These are phyloP conservation scores for Polylopha cassiicola DNA, from an alignment of 2,888 invertebrate genomes.

Conservation along the genomic window DNA sequence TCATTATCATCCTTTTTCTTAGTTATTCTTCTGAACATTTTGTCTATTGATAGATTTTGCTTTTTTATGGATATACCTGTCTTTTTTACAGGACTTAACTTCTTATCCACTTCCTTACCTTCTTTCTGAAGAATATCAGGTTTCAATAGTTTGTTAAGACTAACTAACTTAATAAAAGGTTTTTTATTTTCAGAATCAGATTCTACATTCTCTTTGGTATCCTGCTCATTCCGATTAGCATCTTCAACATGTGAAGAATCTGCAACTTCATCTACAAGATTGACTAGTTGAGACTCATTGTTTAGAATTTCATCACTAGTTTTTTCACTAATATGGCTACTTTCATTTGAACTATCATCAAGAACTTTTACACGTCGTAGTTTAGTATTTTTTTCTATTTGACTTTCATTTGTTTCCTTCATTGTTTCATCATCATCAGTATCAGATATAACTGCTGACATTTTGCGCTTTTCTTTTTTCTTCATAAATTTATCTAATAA, in stretches of 20 bases:
- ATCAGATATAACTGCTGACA: too few relatives aligned
- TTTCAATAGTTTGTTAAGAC: constrained; percentile 55
- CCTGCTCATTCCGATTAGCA: constrained; percentile 4
- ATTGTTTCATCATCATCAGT: constrained; percentile 27
- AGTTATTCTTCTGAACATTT: constrained; percentile 7
- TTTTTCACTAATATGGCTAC: too few relatives aligned
- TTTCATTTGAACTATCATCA: too few relatives aligned
- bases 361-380: too few relatives aligned
- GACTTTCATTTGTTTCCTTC: constrained; percentile 12
- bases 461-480: too few relatives aligned
- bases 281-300: too few relatives aligned
- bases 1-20: constrained; percentile 7
- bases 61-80: constrained; percentile 20
- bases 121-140: constrained; percentile 36
- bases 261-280: constrained; percentile 9
- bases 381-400: too few relatives aligned
- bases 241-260: not conserved
- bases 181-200: constrained; percentile 26
- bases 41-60: constrained; percentile 16
- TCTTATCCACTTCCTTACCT: constrained; percentile 4
- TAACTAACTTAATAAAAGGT: constrained; percentile 62
- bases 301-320: too few relatives aligned
- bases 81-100: constrained; percentile 19
- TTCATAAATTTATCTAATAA: too few relatives aligned
- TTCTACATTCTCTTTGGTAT: constrained; percentile 9